A percentile compares a stretch with the other conserved stretches of the same genome.
These are phyloP conservation scores for Chironomus tepperi DNA, from an alignment of 1,140 invertebrate genomes.

Conservation along the genomic window DNA sequence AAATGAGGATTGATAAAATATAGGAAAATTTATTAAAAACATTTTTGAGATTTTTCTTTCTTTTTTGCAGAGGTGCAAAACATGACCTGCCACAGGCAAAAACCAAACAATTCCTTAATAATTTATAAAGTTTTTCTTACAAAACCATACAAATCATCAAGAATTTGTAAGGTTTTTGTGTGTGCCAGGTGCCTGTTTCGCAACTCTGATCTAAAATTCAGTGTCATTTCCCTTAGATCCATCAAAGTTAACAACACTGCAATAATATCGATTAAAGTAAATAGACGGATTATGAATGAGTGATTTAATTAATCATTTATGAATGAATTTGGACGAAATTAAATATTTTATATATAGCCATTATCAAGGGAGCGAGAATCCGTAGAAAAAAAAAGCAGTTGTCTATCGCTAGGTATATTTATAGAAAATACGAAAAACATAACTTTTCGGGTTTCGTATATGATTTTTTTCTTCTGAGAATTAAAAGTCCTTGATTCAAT, in stretches of 20 bases:
- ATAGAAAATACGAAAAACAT: not conserved
- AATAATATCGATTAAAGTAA: not conserved
- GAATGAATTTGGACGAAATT: slow-evolving; percentile 13
- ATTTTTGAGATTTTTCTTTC: no score
- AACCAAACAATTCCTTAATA: no score
- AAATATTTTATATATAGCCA: not conserved
- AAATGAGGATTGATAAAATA: no score
- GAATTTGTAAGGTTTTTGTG: no score
- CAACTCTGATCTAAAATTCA: not conserved
- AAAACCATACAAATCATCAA: no score
- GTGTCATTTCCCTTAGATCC: not conserved
- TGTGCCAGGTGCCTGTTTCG: no score
- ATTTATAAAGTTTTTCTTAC: no score
- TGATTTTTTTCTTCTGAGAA: no score
- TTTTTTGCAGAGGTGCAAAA: no score
- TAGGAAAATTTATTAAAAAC: no score
- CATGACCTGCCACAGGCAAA: no score
- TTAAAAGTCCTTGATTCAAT: no score
- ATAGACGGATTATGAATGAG: not conserved
- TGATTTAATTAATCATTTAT: not conserved
- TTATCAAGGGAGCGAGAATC: not conserved
- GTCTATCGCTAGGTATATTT: not conserved
- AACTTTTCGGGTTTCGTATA: not conserved
- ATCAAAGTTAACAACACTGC: not conserved
- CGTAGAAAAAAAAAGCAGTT: not conserved